These are phyloP conservation scores for Cephalopachus bancanus DNA, from an alignment of 2,797 vertebrate species.

Conservation along the genomic window DNA sequence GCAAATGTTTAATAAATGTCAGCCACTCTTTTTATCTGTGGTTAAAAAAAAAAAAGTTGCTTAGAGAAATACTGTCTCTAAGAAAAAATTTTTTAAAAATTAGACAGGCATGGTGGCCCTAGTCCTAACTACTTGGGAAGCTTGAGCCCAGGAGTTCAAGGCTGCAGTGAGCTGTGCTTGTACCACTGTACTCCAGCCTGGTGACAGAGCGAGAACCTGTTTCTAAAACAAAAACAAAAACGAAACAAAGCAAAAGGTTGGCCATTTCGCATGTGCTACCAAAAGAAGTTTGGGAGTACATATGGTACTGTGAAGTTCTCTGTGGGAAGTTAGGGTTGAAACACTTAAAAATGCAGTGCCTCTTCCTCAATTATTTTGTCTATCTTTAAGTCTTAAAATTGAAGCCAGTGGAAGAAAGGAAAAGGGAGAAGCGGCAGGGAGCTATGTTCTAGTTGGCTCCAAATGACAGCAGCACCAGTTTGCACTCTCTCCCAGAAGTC, in stretches of 20 bases:
- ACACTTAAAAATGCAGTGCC: conserved; percentile 55
- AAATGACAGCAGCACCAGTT: conserved; percentile 29
- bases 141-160: no score
- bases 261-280: conserved; percentile 23
- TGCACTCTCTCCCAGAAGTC: background rate
- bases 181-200: no score
- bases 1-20: conserved; percentile 37
- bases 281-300: background rate
- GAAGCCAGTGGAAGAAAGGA: conserved; percentile 54
- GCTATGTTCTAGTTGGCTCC: conserved; percentile 25
- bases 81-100: no score
- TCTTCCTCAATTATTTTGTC: conserved; percentile 40
- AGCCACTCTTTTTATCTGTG: conserved; percentile 22
- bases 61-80: no score
- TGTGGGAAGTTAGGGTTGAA: conserved; percentile 38
- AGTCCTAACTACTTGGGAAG: no score
- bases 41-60: background rate
- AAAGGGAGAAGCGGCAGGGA: conserved; percentile 28
- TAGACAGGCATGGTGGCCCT: no score
- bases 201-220: no score
- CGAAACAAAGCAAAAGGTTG: background rate
- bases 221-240: no score
- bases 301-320: conserved; percentile 24
- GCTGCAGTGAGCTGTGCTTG: no score
- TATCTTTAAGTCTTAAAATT: conserved; percentile 43